Percentiles rank a stretch among this genome's conserved stretches.
Evolutionary conservation across 64 coral and sea anemone species (phyloP).

Genomic region (Pocillopora damicornis): DNA sequence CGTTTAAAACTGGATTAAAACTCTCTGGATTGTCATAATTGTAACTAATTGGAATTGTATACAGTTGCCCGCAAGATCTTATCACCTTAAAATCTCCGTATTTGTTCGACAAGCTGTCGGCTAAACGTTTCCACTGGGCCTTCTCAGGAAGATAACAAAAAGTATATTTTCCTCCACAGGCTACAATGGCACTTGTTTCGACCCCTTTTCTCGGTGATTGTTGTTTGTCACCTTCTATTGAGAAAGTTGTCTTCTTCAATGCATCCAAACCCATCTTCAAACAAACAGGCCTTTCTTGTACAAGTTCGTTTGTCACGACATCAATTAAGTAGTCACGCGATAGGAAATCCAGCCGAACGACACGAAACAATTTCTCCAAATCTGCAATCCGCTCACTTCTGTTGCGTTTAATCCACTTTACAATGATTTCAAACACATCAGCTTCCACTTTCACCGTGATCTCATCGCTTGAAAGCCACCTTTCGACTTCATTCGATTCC

Average conservation of each 20-base stretch:
- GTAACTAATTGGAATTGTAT: neutral
- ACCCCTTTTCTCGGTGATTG: neutral
- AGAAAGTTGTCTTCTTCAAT: neutral
- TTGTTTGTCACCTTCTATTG: neutral
- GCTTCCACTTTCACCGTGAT: neutral
- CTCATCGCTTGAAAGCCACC: neutral
- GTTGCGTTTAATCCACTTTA: neutral
- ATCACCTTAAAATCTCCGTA: neutral
- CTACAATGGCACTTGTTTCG: neutral
- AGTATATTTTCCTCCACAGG: neutral
- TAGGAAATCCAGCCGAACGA: neutral
- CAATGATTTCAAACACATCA: neutral
- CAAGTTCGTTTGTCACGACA: constrained; percentile 4
- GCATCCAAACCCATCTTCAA: neutral
- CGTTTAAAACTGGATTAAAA: neutral
- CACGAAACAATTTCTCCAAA: neutral
- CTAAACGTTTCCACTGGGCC: neutral
- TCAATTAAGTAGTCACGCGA: neutral
- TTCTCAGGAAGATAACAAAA: neutral
- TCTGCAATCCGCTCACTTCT: neutral
- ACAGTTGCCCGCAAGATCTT: neutral
- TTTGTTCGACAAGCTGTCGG: neutral
- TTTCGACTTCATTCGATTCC: neutral
- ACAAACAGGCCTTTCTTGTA: neutral
- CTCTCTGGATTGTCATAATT: neutral